Base-by-base conservation (phyloP, 1,140 invertebrate species). In the Drosophila ironensis region DNA sequence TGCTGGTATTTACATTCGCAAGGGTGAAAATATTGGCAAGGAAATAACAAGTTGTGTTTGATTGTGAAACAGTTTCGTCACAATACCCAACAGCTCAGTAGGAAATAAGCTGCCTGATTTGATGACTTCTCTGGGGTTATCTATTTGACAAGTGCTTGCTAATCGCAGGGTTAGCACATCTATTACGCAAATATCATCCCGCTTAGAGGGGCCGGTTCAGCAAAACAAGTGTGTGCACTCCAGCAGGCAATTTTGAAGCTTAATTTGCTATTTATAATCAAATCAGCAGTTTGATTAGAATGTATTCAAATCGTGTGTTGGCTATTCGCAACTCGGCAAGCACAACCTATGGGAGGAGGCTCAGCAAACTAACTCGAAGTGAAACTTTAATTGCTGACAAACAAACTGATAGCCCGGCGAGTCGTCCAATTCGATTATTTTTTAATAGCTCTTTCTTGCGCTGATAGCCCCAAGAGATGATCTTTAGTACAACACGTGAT, bases 401-500 rank as follows among this genome's bases (percentile, higher is more conserved):
- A 22, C 24, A 33, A 20, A 22, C 14, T 46, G 52, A 54, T 35
- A 20, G 17, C 17, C 28, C 12, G n/a, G 11, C 7, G 9, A 12
- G 8, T 0, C 8, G 17, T 4, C 38, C 3, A 8, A 38, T 25
- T 24, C n/a, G 35, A 37, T 12, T 12, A 20, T 7, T 24, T 17
- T 28, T 40, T 63, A 28, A 63, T 63, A 6, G 33, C n/a, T n/a
- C n/a, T n/a, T n/a, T 2, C 9, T 12, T 5, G 3, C 24, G 33
- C 24, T 48, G 44, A 63, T 63, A 63, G 48, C 44, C 19, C 17
- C 8, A 19, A n/a, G 8, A 24, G 5, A 12, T 28, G 60, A 63
- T 63, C 57, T 63, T 30, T 40, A 63, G 57, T 11, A 16, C 38
- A 76, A 81, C 77, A 81, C 78, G 77, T 81, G 77, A 84, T 84